Evolutionary conservation across 2,797 vertebrate genomes (phyloP), one percentile per base, ranked within the genome.

Genomic region (Ciconia nigra): DNA sequence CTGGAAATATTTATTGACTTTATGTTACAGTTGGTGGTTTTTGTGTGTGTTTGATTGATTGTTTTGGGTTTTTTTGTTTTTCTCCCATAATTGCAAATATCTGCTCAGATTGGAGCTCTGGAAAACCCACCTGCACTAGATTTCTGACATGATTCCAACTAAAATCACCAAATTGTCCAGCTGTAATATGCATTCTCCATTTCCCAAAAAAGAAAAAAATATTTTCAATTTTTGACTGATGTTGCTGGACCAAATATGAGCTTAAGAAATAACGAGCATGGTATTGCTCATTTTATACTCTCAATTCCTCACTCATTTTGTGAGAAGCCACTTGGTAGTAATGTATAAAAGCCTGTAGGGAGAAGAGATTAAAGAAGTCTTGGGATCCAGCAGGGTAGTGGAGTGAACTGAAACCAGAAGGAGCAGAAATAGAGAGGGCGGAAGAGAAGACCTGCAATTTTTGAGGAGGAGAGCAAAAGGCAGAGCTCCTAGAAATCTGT

Each of bases 21-120:
- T 28, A 15, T 41, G 6, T 31, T 61, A 51, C 5, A 3, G 10
- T 12, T 72, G 13, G 25, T 3, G 1, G 1, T 6, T 33, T 59
- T 52, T 46, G 13, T n/a, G 20, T 25, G 2, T 11, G 5, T 51
- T 31, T 78, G 14, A 26, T 37, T 29, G 26, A 26, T 37, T 29
- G 26, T 16, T 79, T 37, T 1, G 12, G 44, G 6, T 28, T 51
- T 51, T 2, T 14, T 79, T 62, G 4, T 47, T 85, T 70, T 62
- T 33, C 22, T 81, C 61, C 33, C 76, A 54, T 82, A 92, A 55
- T 37, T 67, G 10, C n/a, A 59, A 83, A 89, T 5, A 52, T 35
- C 13, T 57, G 3, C 55, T 62, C 4, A 54, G 10, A n/a, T 39
- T 39, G 3, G 25, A 49, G 18, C 2, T 28, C 52, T 66, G 47